Conservation (phyloP, 1,140 invertebrate genomes). For the Aphis craccivora region DNA sequence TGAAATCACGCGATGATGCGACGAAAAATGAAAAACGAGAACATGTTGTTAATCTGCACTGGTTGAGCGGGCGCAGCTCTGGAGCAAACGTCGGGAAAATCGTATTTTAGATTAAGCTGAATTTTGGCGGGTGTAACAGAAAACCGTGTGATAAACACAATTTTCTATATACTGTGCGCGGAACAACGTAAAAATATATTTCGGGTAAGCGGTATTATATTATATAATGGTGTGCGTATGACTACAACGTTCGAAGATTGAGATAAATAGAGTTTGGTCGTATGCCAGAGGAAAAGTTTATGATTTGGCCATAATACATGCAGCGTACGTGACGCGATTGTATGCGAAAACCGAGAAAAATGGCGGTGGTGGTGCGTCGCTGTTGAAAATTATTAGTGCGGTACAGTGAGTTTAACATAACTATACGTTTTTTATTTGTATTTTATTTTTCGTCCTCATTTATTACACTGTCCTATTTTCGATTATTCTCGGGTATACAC, state of each 20-base stretch:
- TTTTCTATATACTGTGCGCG: not conserved
- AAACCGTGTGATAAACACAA: not conserved
- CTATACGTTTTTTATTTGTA: not conserved
- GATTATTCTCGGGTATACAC: not conserved
- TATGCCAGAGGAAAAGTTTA: conserved; percentile 20
- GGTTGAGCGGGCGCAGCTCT: not conserved
- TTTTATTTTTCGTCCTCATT: not conserved
- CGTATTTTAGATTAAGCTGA: not conserved
- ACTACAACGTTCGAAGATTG: not conserved
- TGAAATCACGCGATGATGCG: not conserved
- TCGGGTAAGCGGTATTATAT: not conserved
- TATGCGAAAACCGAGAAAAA: not conserved
- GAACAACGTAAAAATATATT: not conserved
- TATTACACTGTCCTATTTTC: not conserved
- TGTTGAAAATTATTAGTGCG: not conserved
- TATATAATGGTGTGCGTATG: not conserved
- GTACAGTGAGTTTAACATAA: not conserved
- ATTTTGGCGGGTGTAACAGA: not conserved
- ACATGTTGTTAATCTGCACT: not conserved
- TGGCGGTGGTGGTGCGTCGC: no score
- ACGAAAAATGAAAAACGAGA: not conserved
- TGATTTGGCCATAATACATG: conserved; percentile 13
- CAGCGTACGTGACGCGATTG: not conserved
- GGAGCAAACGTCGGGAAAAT: not conserved
- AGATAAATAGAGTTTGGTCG: conserved; percentile 1